These are phyloP conservation scores for Hydrochoerus hydrochaeris DNA, from an alignment of 2,113 vertebrate genomes.

Conservation along the genomic window DNA sequence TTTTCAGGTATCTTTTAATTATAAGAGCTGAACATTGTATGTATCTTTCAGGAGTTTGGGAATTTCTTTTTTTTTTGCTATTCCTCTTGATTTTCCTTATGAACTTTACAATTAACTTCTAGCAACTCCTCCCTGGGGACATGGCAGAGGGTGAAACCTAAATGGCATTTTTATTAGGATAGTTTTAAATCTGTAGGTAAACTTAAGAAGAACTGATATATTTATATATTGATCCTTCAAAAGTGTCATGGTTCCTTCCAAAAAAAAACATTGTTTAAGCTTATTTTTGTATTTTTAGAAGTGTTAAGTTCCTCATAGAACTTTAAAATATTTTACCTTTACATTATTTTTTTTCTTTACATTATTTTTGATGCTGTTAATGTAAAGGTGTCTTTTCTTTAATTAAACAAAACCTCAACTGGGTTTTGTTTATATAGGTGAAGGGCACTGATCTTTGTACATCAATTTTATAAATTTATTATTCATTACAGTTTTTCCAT, in stretches of 20 bases:
- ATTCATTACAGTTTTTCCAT: background rate
- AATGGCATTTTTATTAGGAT: background rate
- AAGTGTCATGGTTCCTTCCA: background rate
- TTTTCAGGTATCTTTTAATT: background rate
- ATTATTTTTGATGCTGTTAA: background rate
- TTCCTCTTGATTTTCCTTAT: background rate
- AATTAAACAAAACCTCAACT: background rate
- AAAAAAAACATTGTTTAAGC: background rate
- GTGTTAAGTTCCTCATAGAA: background rate
- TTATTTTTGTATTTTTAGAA: background rate
- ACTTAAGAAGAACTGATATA: background rate
- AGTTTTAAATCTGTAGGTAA: background rate
- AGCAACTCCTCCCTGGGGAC: background rate
- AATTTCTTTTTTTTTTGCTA: background rate
- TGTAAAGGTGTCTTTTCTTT: background rate
- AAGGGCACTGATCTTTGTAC: background rate
- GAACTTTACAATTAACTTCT: background rate
- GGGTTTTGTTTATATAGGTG: background rate
- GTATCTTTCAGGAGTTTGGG: background rate
- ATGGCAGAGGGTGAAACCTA: background rate
- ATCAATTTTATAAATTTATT: background rate
- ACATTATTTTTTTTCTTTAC: background rate
- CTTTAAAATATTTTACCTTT: background rate
- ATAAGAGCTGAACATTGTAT: background rate
- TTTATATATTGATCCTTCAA: background rate